Evolutionary conservation across 1,140 invertebrate species (phyloP), one percentile per base, ranked within the genome.

Genomic region (Hycleus cichorii): DNA sequence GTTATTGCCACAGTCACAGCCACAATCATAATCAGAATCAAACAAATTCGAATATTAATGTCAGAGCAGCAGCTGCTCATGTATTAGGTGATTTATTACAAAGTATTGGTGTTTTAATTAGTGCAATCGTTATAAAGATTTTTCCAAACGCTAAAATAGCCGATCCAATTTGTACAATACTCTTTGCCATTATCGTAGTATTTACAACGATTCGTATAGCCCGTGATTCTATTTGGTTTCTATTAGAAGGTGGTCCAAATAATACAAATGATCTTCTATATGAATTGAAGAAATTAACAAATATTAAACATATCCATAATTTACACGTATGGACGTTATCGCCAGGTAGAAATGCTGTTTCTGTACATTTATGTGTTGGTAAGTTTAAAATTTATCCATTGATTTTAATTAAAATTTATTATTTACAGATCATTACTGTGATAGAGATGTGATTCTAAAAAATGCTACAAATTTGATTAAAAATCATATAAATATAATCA

Each of bases 11-110:
- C 44, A 52, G 59, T 27, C 75, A 78, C 49, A 59, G 62, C 39
- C 67, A 69, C 48, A 57, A 49, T 38, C 39, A 47, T 27, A 55
- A 40, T 25, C 45, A 59, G 50, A 18, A 46, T 52, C 4, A 64
- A n/a, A n/a, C 32, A 40, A 39, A 39, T 12, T 72, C 78, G 74
- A 95, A 93, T 70, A 88, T 96, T 54, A 95, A 94, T 71, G 81
- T 95, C 0, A 78, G 90, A 42, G 93, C 93, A 0, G 93, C 93
- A 1, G 85, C 93, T 60, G 91, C 96, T 62, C 93, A 96, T 73
- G 91, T 95, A 12, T 77, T 96, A 50, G 93, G 93, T 0, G 93
- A 96, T 76, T 80, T 96, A 44, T 82, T 95, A 51, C 93, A 96
- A 75, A 93, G 69, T 57, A 26, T 69, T 12, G 71, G 71, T 5